Base-by-base conservation (phyloP, 2,113 vertebrate species). In the Lota lota region DNA sequence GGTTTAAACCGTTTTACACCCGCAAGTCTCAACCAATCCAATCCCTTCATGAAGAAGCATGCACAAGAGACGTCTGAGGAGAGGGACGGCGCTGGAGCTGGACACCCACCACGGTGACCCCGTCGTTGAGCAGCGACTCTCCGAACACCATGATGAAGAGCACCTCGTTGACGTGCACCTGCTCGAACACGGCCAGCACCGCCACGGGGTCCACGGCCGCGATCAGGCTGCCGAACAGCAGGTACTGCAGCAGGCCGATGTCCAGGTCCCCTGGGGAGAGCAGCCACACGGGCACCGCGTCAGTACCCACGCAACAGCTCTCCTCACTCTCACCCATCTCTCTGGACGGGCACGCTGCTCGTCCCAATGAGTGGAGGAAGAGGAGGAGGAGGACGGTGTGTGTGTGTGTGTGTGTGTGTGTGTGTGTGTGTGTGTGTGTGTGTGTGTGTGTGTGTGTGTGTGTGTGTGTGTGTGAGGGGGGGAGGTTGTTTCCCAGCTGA, bases 71-170 rank as follows among this genome's bases (percentile, higher is more conserved):
- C 15, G 15, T 56, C n/a, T 56, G 16, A 54, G 24, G 1, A 11
- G 22, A 19, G 70, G 64, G 24, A 57, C 24, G 28, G 53, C 50
- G 58, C 15, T 15, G 47, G 53, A 17, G 22, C 14, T 11, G 22
- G 4, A 3, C 57, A 88, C 94, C 80, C 68, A 99, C 97, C 94
- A 99, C 97, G 0, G 97, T 99, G 68, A 99, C 97, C 0, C 96
- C 97, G 2, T 99, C 96, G 16, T 99, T 99, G 58, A 99, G 94
- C 70, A 99, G 91, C 0, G 97, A 99, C 91, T 99, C 97, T 83
- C 97, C 97, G 28, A 99, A 99, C 77, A 99, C 96, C 70, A 98
- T 88, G 85, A 99, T 99, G 84, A 98, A 99, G n/a, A 99, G 93
- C 22, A 98, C 92, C 69, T 99, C 97, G 0, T 98, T 99, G 81